Evolutionary conservation across 2,888 invertebrate genomes (phyloP).

Genomic region (Lomographa bimaculata): DNA sequence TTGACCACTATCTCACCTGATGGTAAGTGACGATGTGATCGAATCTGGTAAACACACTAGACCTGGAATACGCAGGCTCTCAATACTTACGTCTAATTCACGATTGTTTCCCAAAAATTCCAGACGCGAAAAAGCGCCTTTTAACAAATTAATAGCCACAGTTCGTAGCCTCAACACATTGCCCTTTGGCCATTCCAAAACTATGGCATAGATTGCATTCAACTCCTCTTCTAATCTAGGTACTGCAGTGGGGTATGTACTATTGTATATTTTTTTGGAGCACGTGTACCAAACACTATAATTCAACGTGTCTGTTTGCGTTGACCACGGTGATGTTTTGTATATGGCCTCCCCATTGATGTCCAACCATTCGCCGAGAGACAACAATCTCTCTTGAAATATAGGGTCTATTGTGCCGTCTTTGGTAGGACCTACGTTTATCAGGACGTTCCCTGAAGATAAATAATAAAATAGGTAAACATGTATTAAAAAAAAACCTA

Average conservation of each 20-base stretch:
- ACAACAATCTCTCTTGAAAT: conserved; percentile 91
- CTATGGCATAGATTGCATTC: conserved; percentile 85
- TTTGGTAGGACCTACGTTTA: conserved; percentile 95
- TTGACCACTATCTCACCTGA: no score
- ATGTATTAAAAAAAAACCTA: no score
- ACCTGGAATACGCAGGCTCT: no score
- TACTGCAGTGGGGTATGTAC: conserved; percentile 40
- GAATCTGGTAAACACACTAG: no score
- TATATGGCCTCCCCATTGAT: conserved; percentile 95
- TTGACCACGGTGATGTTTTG: conserved; percentile 88
- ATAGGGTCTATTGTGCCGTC: conserved; percentile 94
- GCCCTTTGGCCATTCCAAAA: conserved; percentile 87
- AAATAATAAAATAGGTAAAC: no score
- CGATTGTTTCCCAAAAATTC: conserved; percentile 53
- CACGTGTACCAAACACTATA: conserved; percentile 90
- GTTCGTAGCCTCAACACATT: conserved; percentile 65
- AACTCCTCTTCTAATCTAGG: conserved; percentile 43
- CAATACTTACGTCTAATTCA: conserved; percentile 50
- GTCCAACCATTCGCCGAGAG: conserved; percentile 92
- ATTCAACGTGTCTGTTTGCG: conserved; percentile 91
- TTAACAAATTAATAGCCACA: no score
- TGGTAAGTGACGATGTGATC: no score
- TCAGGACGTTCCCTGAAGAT: conserved; percentile 90
- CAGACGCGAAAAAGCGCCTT: no score
- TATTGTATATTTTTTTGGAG: conserved; percentile 47